Conservation (phyloP, 2,113 vertebrate species). For the Notechis scutatus region DNA sequence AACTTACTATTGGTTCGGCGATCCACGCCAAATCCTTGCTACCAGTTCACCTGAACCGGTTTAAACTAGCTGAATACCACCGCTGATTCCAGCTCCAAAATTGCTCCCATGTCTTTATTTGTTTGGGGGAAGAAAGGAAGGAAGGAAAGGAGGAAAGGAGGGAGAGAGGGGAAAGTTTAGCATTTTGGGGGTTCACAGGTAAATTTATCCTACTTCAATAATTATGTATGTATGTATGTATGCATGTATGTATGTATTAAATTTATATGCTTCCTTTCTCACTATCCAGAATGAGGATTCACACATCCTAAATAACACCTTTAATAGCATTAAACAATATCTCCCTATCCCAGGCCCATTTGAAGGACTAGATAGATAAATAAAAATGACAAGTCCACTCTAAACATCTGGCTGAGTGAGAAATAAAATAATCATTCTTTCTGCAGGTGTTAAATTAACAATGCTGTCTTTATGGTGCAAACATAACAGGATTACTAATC, state of each 20-base stretch:
- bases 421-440: neutral
- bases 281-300: neutral
- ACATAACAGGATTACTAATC: neutral
- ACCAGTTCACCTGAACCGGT: too few species aligned
- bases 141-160: too few species aligned
- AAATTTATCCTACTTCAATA: neutral
- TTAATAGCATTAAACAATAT: neutral
- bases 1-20: too few species aligned
- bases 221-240: neutral
- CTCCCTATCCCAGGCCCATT: neutral
- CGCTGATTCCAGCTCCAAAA: neutral
- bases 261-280: neutral
- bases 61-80: too few species aligned
- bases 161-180: neutral
- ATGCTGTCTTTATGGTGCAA: neutral
- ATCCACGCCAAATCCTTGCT: too few species aligned
- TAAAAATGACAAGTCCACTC: neutral
- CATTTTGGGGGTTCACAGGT: neutral
- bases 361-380: neutral
- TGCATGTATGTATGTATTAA: neutral
- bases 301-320: neutral
- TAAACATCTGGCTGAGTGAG: neutral
- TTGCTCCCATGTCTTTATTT: neutral
- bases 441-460: neutral
- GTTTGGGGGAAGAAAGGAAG: neutral